Evolutionary conservation across 2,113 vertebrate genomes (phyloP), one percentile per base, ranked within the genome.

Genomic region (Vulpes ferrilata): DNA sequence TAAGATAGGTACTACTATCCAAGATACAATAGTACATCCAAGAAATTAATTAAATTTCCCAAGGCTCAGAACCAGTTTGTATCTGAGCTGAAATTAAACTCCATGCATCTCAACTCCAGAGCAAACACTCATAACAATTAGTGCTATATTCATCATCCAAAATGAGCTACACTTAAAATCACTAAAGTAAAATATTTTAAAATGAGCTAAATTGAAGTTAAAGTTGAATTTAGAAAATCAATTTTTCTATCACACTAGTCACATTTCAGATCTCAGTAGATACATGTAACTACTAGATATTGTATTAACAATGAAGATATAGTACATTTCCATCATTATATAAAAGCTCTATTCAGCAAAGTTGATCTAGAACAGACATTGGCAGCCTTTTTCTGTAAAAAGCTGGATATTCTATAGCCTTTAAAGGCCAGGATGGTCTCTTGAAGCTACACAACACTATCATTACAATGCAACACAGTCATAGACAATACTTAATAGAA

Each of bases 161-260:
- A 92, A 67, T 69, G 22, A 88, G 19, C 71, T 71, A 83, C 89
- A 62, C 1, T 78, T 81, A 92, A 79, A 67, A 78, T 35, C 32
- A 87, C 53, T 80, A 91, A 93, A 97, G 64, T 64, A 73, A 76
- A 30, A 71, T 59, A 69, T 82, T 90, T 96, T 23, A 60, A 95
- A 82, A 76, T 65, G 51, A 89, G 15, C 2, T 69, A 87, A 85
- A 76, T 79, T 73, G 84, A 84, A 73, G 51, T 71, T 38, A 85
- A 90, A 85, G 73, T 60, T 60, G 62, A 88, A 81, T 80, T n/a
- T 83, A 65, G 51, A 81, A 53, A 89, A 59, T 88, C 11, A 62
- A 35, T 83, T 93, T 93, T 27, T 79, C 43, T 35, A 38, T 76
- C 38, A 90, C 22, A 27, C 16, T 67, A 60, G 15, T 90, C 27